These are phyloP conservation scores for Amazona vittata DNA, from an alignment of 2,113 vertebrate genomes.

Conservation along the genomic window DNA sequence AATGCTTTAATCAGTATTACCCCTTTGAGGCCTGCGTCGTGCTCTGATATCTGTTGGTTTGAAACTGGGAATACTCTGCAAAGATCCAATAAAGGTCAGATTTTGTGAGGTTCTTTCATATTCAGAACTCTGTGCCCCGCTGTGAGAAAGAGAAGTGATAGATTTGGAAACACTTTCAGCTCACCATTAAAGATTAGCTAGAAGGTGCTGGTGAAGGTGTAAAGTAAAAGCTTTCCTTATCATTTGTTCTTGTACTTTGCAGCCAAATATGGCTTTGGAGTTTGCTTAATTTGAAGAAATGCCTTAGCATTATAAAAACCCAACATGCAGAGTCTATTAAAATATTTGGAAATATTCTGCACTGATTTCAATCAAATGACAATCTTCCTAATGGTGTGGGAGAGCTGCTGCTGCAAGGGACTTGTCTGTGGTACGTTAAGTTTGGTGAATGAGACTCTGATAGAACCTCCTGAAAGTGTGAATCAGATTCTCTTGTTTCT, in stretches of 20 bases:
- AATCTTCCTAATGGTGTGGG: not conserved
- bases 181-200: not conserved
- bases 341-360: not conserved
- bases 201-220: not conserved
- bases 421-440: rapidly evolving
- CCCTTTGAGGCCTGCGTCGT: not conserved
- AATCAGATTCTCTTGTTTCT: not conserved
- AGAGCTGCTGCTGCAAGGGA: not conserved
- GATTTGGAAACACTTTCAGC: not conserved
- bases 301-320: not conserved
- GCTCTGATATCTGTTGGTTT: constrained; percentile 45
- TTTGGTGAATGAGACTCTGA: not conserved
- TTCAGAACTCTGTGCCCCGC: not conserved
- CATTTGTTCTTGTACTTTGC: not conserved
- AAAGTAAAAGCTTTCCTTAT: not conserved
- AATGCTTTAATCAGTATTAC: constrained; percentile 43
- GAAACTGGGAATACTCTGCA: constrained; percentile 44
- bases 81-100: constrained; percentile 34
- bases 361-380: not conserved
- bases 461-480: not conserved
- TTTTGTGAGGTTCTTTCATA: constrained; percentile 1
- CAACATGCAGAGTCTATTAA: not conserved
- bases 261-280: not conserved
- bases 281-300: not conserved
- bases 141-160: not conserved